phyloP scores from a whole-genome alignment of 2,797 vertebrate species.

The Enteromius unitaeniatus region DNA sequence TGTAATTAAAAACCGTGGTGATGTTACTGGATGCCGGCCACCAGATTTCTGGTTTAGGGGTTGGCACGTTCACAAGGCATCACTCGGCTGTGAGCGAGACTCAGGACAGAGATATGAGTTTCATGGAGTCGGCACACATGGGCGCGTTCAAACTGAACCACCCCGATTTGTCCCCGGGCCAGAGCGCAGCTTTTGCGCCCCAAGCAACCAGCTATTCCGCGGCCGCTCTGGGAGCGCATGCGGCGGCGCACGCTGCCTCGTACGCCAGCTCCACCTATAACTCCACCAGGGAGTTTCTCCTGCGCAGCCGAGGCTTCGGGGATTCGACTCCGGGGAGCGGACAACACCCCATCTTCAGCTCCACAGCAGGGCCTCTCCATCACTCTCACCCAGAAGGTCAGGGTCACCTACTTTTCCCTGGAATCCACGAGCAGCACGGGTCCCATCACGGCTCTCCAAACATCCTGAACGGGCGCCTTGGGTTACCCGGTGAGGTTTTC shows the following conservation, averaged over 20 bases:
- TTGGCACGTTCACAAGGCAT: slow-evolving; percentile 83
- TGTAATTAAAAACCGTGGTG: slow-evolving; percentile 32
- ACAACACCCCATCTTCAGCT: slow-evolving; percentile 79
- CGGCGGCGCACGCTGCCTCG: slow-evolving; percentile 81
- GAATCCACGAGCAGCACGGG: slow-evolving; percentile 84
- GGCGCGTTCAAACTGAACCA: slow-evolving; percentile 85
- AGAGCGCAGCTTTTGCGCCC: slow-evolving; percentile 80
- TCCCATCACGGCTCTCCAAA: slow-evolving; percentile 79
- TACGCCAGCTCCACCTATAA: slow-evolving; percentile 85
- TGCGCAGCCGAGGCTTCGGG: slow-evolving; percentile 85
- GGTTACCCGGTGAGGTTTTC: slow-evolving; percentile 85
- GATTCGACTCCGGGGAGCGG: slow-evolving; percentile 76
- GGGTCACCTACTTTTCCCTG: slow-evolving; percentile 82
- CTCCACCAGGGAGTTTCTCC: slow-evolving; percentile 86
- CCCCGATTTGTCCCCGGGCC: slow-evolving; percentile 83
- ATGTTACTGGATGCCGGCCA: slow-evolving; percentile 88
- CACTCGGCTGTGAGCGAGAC: slow-evolving; percentile 78
- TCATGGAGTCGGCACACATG: slow-evolving; percentile 86
- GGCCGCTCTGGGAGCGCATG: slow-evolving; percentile 80
- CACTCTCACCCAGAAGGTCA: slow-evolving; percentile 83
- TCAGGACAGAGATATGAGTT: slow-evolving; percentile 85
- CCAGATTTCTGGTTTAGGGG: slow-evolving; percentile 84
- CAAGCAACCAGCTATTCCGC: slow-evolving; percentile 77
- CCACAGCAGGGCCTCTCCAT: slow-evolving; percentile 76
- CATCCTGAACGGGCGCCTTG: slow-evolving; percentile 84